phyloP scores from a whole-genome alignment of 2,888 invertebrate species.

The Philereme vetulata region DNA sequence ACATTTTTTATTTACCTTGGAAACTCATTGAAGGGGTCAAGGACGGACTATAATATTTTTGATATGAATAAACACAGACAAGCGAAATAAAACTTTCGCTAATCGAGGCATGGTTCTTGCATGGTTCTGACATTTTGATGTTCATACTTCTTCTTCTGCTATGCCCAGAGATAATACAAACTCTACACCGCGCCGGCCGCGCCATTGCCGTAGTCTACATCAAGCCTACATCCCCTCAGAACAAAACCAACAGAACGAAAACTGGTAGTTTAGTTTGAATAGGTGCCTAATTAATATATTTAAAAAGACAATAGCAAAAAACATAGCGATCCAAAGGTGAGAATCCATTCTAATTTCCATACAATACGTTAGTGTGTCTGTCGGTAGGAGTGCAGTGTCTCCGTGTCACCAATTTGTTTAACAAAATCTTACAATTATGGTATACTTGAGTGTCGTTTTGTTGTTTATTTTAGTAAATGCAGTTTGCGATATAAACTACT shows the following conservation, averaged over 20 bases:
- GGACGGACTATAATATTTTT: too few species aligned
- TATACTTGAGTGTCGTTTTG: conserved; percentile 44
- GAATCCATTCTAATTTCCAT: conserved; percentile 28
- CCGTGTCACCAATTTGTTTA: conserved; percentile 8
- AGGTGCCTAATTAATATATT: background rate
- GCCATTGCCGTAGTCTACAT: background rate
- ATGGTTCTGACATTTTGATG: too few species aligned
- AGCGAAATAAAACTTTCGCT: too few species aligned
- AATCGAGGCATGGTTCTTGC: too few species aligned
- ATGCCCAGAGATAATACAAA: too few species aligned
- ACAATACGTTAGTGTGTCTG: conserved; percentile 27
- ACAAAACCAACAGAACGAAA: too few species aligned
- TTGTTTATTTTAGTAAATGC: conserved; percentile 81
- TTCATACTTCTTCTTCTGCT: too few species aligned
- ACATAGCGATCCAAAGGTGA: conserved; percentile 14
- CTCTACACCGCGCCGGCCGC: too few species aligned
- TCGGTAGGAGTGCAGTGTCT: conserved; percentile 1
- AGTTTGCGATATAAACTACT: conserved; percentile 89
- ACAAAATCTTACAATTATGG: conserved; percentile 36
- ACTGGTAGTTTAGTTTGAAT: background rate
- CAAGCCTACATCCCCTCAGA: background rate
- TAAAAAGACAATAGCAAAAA: background rate
- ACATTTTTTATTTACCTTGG: too few species aligned
- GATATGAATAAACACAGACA: too few species aligned
- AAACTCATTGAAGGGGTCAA: too few species aligned